Evolutionary conservation across 30 jellyfish, hydroid and myxozoan genomes (phyloP), one percentile per base, ranked within the genome.

Genomic region (Rhopilema esculentum): DNA sequence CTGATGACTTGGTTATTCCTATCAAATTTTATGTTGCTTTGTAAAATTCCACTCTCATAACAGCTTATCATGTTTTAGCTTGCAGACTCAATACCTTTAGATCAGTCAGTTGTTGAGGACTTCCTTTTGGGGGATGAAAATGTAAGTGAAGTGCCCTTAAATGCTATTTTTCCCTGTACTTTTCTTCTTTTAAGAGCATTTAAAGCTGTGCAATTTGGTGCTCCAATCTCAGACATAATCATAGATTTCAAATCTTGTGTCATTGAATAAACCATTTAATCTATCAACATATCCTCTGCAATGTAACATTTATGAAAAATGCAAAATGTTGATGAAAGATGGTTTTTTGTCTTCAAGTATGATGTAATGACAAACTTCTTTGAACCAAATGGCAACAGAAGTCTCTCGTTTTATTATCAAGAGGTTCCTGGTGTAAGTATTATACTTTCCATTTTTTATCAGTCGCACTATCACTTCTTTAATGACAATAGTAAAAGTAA

Each of bases 61-160:
- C 27, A 73, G 4, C 26, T 24, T 15, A n/a, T 57, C 61, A 1
- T 62, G 16, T 65, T 75, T 27, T 23, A 75, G 91, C 71, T 80
- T 26, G 83, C 92, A 75, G 92, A 82, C 29, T 68, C 92, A 4
- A 77, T 89, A 49, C 91, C 95, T 31, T 31, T 87, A 72, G 95
- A 83, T 83, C 94, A 91, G 48, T 27, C 88, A 12, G 82, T 84
- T 20, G 91, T 87, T 20, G 95, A 91, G 52, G 97, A 91, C 49
- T 86, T 83, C 65, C 53, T 91, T 29, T 53, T 91, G 25, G 94
- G 94, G n/a, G 97, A 91, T 49, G 97, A 91, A 32, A 91, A 91
- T 70, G 97, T 90, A 52, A 65, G 88, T 30, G 26, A 8, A 12
- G 57, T 12, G 6, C 57, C 12, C 12, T 80, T 17, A 1, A 16